Base-by-base conservation (phyloP, 35 echinoderm and acorn worm genomes). In the Anneissia japonica region DNA sequence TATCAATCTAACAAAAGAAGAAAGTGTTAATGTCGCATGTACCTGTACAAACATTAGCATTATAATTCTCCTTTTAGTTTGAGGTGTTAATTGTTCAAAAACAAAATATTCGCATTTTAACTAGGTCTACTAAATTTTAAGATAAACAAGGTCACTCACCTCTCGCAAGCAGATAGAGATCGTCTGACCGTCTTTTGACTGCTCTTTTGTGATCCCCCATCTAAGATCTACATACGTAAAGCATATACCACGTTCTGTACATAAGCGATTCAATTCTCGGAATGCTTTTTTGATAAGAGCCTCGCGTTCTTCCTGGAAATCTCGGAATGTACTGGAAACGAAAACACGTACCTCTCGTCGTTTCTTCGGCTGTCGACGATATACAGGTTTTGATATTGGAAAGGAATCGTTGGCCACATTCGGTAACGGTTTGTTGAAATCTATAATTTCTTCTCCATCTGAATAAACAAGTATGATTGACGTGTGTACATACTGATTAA, bases 161-260 rank as follows among this genome's bases (percentile, higher is more conserved):
- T 97, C 94, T 84, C 90, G 56, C 31, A 97, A 74, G 76, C 94
- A 97, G 31, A 97, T 97, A 9, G 74, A 88, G 79, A 97, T 97
- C 16, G 94, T 97, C 38, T 87, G 84, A 10, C 94, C 94, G 31
- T 75, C 56, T 32, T 83, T 73, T 3, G 87, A 92, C 45, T 97
- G 90, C 32, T 89, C 55, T 39, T 85, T 83, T 0, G 94, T 97
- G 46, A 97, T 97, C 14, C 94, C 94, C 94, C 94, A 97, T 40
- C 94, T 78, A 16, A 97, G 80, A 86, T 97, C 94, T 26, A 97
- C 94, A 39, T 97, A 97, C 12, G 94, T 90, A 76, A 97, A 97
- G 90, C 92, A 97, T 35, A 92, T 90, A 4, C 90, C 90, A 0
- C 90, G 87, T 37, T 97, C 94, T 39, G 91, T 43, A 76, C 94